Percentiles rank a stretch among this genome's conserved stretches.
These are phyloP conservation scores for Polypterus senegalus DNA, from an alignment of 2,113 vertebrate genomes.

Conservation along the genomic window DNA sequence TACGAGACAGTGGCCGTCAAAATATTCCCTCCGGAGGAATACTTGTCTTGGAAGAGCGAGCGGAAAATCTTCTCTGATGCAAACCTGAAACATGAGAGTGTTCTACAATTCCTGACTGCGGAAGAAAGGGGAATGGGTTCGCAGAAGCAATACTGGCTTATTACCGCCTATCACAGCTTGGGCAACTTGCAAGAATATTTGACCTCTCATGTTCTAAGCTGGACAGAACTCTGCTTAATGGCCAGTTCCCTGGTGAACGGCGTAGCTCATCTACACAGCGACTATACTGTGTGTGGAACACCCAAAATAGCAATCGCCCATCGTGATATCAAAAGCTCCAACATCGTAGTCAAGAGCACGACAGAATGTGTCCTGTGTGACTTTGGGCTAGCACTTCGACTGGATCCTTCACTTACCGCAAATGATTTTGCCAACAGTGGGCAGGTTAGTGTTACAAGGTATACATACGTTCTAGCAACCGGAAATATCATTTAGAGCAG, in stretches of 20 bases:
- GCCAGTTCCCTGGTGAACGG: constrained; percentile 60
- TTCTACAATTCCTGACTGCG: constrained; percentile 65
- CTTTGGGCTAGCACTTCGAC: constrained; percentile 68
- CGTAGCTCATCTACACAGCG: constrained; percentile 72
- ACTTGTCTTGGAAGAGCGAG: constrained; percentile 71
- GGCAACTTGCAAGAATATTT: constrained; percentile 84
- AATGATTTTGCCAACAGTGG: constrained; percentile 80
- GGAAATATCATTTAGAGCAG: too few species aligned
- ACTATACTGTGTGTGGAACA: constrained; percentile 50
- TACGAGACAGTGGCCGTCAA: constrained; percentile 70
- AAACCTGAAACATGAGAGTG: constrained; percentile 63
- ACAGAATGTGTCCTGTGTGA: constrained; percentile 68
- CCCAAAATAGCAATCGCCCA: constrained; percentile 72
- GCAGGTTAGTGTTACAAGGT: constrained; percentile 45
- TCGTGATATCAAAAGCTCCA: constrained; percentile 78
- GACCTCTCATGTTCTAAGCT: constrained; percentile 54
- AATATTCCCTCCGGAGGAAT: constrained; percentile 70
- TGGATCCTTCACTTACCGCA: constrained; percentile 63
- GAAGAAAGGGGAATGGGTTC: constrained; percentile 47
- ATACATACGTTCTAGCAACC: too few species aligned
- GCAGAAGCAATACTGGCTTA: constrained; percentile 72
- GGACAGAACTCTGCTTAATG: constrained; percentile 62
- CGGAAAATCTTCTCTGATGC: constrained; percentile 62
- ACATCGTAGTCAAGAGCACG: constrained; percentile 65
- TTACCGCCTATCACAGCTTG: constrained; percentile 64